Conservation (phyloP, 2,797 vertebrate genomes). For the Pipistrellus pygmaeus region DNA sequence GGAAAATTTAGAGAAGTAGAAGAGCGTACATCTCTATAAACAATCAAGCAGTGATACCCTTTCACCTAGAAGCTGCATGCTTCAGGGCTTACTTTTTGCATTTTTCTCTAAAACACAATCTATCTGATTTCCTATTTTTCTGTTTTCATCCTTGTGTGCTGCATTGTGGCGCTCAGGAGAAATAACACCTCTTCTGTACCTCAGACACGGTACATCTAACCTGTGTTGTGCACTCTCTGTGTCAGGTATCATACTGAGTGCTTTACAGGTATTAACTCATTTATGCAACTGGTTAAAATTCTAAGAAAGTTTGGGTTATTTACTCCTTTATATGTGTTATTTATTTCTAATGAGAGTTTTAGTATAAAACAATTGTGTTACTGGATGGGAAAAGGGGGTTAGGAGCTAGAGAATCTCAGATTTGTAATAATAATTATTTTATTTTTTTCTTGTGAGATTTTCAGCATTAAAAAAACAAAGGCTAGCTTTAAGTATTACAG, state of each 20-base stretch:
- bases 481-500: background rate
- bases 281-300: background rate
- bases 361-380: conserved; percentile 1
- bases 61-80: background rate
- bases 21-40: background rate
- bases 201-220: background rate
- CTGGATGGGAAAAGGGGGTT: background rate
- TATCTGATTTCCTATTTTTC: background rate
- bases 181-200: background rate
- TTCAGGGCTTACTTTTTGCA: background rate
- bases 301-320: conserved; percentile 9
- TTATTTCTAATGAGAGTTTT: conserved; percentile 23
- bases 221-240: background rate
- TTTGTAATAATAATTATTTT: background rate
- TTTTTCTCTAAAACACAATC: background rate
- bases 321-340: background rate
- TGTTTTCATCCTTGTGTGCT: background rate
- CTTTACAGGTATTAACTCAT: background rate
- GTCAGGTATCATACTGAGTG: background rate
- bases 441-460: conserved; percentile 47
- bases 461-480: conserved; percentile 8
- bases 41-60: background rate
- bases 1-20: conserved; percentile 25
- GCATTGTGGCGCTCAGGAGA: background rate
- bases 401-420: conserved; percentile 5